Base-by-base conservation (phyloP, 2,797 vertebrate species). In the Chloroceryle inda region DNA sequence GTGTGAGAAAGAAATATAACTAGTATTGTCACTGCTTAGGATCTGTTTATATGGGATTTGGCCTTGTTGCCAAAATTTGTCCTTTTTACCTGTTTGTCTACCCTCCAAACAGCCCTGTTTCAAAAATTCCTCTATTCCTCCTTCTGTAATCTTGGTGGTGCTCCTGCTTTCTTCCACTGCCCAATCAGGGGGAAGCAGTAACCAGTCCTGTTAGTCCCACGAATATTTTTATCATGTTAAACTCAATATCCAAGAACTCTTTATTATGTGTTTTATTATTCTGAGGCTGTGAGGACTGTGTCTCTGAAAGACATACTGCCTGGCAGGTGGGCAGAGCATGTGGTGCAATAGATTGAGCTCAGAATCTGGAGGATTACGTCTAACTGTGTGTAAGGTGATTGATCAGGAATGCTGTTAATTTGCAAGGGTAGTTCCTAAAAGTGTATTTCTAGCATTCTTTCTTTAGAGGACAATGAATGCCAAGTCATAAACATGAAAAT, bases 381-480 rank as follows among this genome's bases (percentile, higher is more conserved):
- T 59, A 33, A 55, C 37, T 69, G 42, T 2, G 2, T 50, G n/a
- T 40, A 58, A 33, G 26, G 62, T 23, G 55, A 47, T 50, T 88
- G 90, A 93, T 77, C 85, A 86, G 69, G 85, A 78, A 53, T 88
- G 89, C 44, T 88, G 95, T 85, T 56, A 40, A 87, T 94, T 91
- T 89, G 38, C n/a, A 66, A 69, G 50, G 53, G 67, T 90, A 95
- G 73, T 29, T 95, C 85, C 85, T 83, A 85, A 72, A 31, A 68
- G 42, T 0, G 0, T 88, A 47, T 88, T 93, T 91, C 62, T 69
- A 89, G 58, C 11, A n/a, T 89, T 85, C n/a, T 77, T 93, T 91
- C 79, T 88, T 89, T 80, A 86, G 53, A 86, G 33, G 50, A 69
- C 31, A 76, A 72, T 23, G 31, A 85, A 92, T 78, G 85, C 89